Base-by-base conservation (phyloP, 2,113 vertebrate genomes). In the Pelvicachromis taeniatus region DNA sequence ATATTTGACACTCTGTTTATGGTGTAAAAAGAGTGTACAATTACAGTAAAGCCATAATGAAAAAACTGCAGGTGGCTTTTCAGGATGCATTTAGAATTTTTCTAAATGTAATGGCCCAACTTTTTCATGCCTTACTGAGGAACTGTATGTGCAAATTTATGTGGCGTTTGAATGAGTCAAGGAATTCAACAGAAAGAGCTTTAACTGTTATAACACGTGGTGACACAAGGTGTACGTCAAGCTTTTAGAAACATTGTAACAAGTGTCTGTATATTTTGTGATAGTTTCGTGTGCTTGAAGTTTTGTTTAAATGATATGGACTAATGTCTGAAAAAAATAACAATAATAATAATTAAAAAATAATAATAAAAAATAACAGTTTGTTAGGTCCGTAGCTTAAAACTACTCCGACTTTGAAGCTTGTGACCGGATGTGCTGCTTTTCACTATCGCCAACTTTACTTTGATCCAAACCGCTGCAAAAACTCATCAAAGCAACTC, bases 381-480 rank as follows among this genome's bases (percentile, higher is more conserved):
- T 26, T 29, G 21, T 16, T 70, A 16, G 40, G 29, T 70, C 21
- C 65, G 14, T 26, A 26, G 9, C 40, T 68, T 54, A 35, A 35
- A 45, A 52, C 23, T 1, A 7, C 56, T 42, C 59, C 80, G 2
- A 90, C 26, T 89, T 70, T 88, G 84, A 87, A 7, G 87, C 26
- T 7, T 13, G 2, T 4, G 7, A 87, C 83, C 85, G 92, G 94
- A 93, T 55, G 58, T 79, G 13, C 48, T 23, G 12, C 23, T 26
- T 50, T 14, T 17, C 3, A 23, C 10, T 0, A 0, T 4, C 2
- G 7, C 0, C 4, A n/a, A 2, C 73, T 92, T 92, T 0, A 83
- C 77, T 82, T 1, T 31, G 82, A 75, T 92, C 85, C 92, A 89
- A 86, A 61, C 80, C 55, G 45, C 79, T 63, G 81, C 84, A 86